Evolutionary conservation across 2,797 vertebrate species (phyloP).

Genomic region (Scolopax rusticola): DNA sequence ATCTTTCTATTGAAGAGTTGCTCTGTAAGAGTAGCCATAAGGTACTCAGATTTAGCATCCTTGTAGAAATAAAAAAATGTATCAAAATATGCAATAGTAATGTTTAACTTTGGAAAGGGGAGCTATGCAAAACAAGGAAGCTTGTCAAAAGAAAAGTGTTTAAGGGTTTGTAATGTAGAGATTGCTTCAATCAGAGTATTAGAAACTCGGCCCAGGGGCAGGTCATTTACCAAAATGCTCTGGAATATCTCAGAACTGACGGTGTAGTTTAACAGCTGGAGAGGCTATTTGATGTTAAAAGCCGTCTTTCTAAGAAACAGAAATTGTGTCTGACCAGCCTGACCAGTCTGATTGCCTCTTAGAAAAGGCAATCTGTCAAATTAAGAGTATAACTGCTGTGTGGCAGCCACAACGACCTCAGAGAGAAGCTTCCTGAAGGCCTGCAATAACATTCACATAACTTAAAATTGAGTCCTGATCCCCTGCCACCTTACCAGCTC

Average conservation of each 20-base stretch:
- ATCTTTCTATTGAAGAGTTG: not conserved
- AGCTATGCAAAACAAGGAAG: not conserved
- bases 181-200: not conserved
- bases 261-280: not conserved
- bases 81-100: not conserved
- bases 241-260: not conserved
- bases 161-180: not conserved
- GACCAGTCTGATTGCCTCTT: no score
- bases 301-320: not conserved
- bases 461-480: not conserved
- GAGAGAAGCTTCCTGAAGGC: not conserved
- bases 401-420: not conserved
- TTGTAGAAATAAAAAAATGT: not conserved
- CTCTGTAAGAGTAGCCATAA: not conserved
- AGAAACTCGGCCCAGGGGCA: not conserved
- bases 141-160: not conserved
- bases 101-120: not conserved
- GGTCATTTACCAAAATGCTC: not conserved
- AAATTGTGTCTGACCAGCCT: not conserved
- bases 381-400: not conserved
- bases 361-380: not conserved
- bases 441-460: rapidly evolving
- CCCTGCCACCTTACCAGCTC: not conserved
- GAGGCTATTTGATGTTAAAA: not conserved
- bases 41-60: not conserved